Evolutionary conservation across 1,140 invertebrate species (phyloP).

Genomic region (Drosophila nannoptera): DNA sequence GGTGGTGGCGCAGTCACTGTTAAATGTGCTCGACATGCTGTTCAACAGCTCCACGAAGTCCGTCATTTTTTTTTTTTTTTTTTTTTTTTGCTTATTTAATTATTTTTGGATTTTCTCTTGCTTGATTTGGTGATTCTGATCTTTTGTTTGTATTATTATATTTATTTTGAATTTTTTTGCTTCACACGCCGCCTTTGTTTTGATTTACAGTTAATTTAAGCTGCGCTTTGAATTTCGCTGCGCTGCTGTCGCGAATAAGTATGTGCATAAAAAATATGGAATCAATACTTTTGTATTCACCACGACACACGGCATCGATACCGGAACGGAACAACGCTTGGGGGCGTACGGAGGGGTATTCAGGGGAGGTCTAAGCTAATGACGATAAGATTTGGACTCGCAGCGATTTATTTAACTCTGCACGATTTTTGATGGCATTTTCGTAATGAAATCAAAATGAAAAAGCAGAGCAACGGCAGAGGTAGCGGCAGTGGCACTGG

Average conservation of each 20-base stretch:
- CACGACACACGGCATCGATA: slow-evolving; percentile 27
- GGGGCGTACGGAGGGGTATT: no score
- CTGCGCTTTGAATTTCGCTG: slow-evolving; percentile 24
- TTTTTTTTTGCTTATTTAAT: slow-evolving; percentile 5
- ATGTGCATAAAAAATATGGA: slow-evolving; percentile 21
- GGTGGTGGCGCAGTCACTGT: slow-evolving; percentile 68
- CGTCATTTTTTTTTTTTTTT: slow-evolving; percentile 53
- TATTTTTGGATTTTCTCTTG: not conserved
- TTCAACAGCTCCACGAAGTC: slow-evolving; percentile 69
- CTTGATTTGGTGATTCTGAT: slow-evolving; percentile 4
- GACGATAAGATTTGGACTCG: slow-evolving; percentile 35
- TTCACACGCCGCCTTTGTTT: not conserved
- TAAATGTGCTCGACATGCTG: slow-evolving; percentile 74
- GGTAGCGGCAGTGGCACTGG: not conserved
- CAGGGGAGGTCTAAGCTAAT: slow-evolving; percentile 8
- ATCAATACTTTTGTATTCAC: slow-evolving; percentile 36
- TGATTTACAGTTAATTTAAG: slow-evolving; percentile 14
- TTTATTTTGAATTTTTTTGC: not conserved
- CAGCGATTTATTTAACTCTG: slow-evolving; percentile 23
- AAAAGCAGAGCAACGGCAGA: not conserved
- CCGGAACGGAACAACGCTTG: slow-evolving; percentile 5
- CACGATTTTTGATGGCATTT: slow-evolving; percentile 19
- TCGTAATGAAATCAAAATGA: slow-evolving; percentile 28
- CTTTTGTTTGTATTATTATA: no score
- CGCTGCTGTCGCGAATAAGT: slow-evolving; percentile 14